phyloP scores from a whole-genome alignment of 1,140 invertebrate genomes.

The Andricus grossulariae region DNA sequence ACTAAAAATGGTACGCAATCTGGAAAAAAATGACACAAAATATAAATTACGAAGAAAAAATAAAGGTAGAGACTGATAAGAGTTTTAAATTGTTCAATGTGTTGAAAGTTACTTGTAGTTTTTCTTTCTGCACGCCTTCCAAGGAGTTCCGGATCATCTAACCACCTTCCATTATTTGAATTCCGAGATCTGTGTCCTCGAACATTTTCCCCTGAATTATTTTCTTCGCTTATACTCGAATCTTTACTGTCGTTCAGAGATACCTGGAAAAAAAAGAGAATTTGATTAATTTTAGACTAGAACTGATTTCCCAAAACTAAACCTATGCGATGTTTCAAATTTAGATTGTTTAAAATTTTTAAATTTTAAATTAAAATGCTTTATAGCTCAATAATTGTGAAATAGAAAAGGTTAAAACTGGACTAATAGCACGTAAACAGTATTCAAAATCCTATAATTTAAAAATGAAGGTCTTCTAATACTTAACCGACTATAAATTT shows the following conservation, averaged over 20 bases:
- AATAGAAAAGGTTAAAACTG: too few species aligned
- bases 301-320: background rate
- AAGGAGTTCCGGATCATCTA: background rate
- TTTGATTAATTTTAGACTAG: background rate
- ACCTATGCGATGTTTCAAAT: too few species aligned
- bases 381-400: too few species aligned
- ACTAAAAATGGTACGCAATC: constrained; percentile 22
- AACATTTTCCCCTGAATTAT: background rate
- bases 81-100: background rate
- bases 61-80: too few species aligned
- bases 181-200: background rate
- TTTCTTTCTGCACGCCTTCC: background rate
- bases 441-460: too few species aligned
- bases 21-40: background rate
- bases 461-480: too few species aligned
- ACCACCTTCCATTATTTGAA: constrained; percentile 6
- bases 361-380: too few species aligned
- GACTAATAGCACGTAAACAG: too few species aligned
- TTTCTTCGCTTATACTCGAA: constrained; percentile 10
- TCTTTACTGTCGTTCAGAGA: constrained; percentile 13
- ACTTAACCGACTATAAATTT: too few species aligned
- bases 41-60: background rate
- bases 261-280: background rate
- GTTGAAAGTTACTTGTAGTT: background rate
- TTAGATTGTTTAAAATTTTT: too few species aligned